Evolutionary conservation across 2,888 invertebrate genomes (phyloP).

Genomic region (Dryomyza anilis): DNA sequence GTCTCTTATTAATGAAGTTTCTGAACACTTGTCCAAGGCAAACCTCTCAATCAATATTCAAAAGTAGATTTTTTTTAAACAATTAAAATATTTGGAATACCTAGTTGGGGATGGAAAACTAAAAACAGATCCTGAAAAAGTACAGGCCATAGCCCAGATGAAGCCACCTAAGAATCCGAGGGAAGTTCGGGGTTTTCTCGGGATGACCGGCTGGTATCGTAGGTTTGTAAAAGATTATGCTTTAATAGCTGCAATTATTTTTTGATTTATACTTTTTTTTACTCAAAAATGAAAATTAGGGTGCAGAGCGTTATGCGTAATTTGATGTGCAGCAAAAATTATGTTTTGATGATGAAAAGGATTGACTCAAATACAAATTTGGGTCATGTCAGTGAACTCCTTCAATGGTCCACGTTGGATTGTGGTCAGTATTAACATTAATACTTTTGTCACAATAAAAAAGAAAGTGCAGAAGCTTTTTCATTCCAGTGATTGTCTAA

Average conservation of each 20-base stretch:
- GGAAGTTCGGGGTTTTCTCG: not conserved
- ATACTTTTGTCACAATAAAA: too few relatives aligned
- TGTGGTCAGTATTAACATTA: too few relatives aligned
- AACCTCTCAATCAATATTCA: not conserved
- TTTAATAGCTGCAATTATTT: not conserved
- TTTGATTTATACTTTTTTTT: too few relatives aligned
- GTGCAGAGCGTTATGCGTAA: too few relatives aligned
- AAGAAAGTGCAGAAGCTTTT: too few relatives aligned
- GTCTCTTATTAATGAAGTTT: not conserved
- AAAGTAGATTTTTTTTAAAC: slow-evolving; percentile 12
- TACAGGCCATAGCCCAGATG: not conserved
- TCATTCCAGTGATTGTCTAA: too few relatives aligned
- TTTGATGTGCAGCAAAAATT: too few relatives aligned
- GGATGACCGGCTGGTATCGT: not conserved
- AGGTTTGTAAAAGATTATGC: not conserved
- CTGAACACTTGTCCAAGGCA: not conserved
- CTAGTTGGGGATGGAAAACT: slow-evolving; percentile 6
- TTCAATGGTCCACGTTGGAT: too few relatives aligned
- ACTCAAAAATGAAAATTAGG: too few relatives aligned
- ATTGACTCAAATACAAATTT: too few relatives aligned
- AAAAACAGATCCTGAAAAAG: not conserved
- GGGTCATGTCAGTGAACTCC: too few relatives aligned
- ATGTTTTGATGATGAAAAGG: too few relatives aligned
- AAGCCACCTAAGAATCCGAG: not conserved
- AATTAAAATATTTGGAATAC: not conserved